Evolutionary conservation across 2,888 invertebrate species (phyloP), one percentile per base, ranked within the genome.

Genomic region (Cyrtodaria siliqua): DNA sequence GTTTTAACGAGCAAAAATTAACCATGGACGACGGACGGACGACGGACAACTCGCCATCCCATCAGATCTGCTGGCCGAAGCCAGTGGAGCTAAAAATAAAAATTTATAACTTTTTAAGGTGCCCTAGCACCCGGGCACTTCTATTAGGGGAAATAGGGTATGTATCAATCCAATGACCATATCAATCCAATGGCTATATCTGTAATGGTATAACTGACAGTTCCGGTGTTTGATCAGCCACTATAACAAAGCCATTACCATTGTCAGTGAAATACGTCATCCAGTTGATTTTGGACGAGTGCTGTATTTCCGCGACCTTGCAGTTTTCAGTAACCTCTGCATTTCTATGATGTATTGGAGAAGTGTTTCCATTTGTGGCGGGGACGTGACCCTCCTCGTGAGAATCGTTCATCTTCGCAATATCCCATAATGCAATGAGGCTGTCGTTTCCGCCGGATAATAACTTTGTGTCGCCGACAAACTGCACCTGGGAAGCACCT

Each of bases 401-500:
- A 14, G 44, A 67, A 2, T 82, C 79, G 18, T 79, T 73, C 18
- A 87, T 80, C 57, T 87, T 86, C 8, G 79, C 79, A 27, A 91
- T 63, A 77, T 91, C 89, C 91, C 91, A 92, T 9, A 90, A 64
- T 14, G 82, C 67, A 42, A 91, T 80, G 1, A 76, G 60, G 24
- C 86, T 85, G 60, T 92, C 92, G 78, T 92, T 92, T 47, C 92
- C 91, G 6, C 88, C 91, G 1, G 91, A 86, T 0, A 92, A 55
- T 9, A 92, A 61, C 47, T 82, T 78, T 12, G 70, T 68, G n/a
- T 87, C 86, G 2, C 74, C 66, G 20, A 90, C 60, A 71, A 91
- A 92, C 56, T 87, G 86, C n/a, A 92, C 90, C 74, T 91, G 91
- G n/a, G 90, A 89, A 2, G 88, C 91, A 14, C 92, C 92, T 50